Evolutionary conservation across 2,888 invertebrate genomes (phyloP), one percentile per base, ranked within the genome.

Genomic region (Leptothorax acervorum): DNA sequence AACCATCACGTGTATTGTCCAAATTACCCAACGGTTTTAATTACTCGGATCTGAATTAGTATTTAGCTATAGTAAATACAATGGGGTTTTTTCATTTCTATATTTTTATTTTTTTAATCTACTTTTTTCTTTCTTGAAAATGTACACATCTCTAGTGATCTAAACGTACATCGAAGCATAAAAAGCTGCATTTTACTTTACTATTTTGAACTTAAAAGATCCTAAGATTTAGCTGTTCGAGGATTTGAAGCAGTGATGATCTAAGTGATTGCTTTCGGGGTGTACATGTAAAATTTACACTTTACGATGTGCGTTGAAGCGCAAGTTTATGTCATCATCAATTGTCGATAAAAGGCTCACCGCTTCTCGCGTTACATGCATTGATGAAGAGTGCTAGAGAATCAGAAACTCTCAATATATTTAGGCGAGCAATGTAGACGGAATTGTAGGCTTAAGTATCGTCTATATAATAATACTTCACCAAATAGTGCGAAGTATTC

Each of bases 191-290:
- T 28, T 39, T 75, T 55, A 71, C 55, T 71, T 71, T 68, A 68
- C 39, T n/a, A 42, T 68, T 68, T 70, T 70, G 70, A 68, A 76
- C n/a, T 76, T 57, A 75, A 23, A 42, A 74, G 75, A 73, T 70
- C 86, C 78, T 63, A 82, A 84, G 85, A 86, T 86, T 87, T 76
- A 88, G 86, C 65, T 81, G 90, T 87, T 88, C 91, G 76, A 82
- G 89, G 82, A 86, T 90, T 81, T 86, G 78, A 86, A 89, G 73
- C 68, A 82, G 68, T 75, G 85, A 75, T 74, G 6, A 5, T 35
- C 87, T 88, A 91, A 91, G 87, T 91, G 91, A 91, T 91, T 91
- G 90, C 85, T 82, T 73, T 75, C 62, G 71, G 68, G 71, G 68
- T 48, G 42, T 70, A 51, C 39, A 35, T 62, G 78, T 73, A 82